These are phyloP conservation scores for Micromys minutus DNA, from an alignment of 2,113 vertebrate genomes.

Conservation along the genomic window DNA sequence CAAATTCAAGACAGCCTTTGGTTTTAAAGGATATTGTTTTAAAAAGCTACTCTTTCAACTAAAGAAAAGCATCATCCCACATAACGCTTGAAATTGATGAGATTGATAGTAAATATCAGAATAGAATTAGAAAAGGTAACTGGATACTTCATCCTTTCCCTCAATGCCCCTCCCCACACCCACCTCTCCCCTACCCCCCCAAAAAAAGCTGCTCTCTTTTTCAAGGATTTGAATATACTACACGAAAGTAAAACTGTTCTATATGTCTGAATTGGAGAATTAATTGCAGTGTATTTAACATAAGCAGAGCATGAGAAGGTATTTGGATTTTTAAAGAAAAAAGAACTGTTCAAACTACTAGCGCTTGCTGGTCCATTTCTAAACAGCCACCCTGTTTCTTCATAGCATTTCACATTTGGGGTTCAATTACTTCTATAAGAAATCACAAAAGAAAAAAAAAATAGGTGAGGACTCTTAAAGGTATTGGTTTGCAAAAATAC, in stretches of 20 bases:
- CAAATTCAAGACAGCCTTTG: slow-evolving; percentile 41
- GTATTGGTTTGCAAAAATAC: slow-evolving; percentile 25
- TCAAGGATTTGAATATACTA: slow-evolving; percentile 44
- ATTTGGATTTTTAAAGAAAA: slow-evolving; percentile 39
- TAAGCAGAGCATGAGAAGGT: slow-evolving; percentile 18
- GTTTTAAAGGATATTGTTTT: slow-evolving; percentile 27
- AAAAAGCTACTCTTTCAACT: neutral
- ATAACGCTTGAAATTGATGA: neutral
- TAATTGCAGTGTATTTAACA: slow-evolving; percentile 24
- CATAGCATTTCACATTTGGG: neutral
- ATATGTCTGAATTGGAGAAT: neutral
- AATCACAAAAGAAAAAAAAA: slow-evolving; percentile 20
- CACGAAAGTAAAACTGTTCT: neutral
- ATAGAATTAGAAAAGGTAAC: slow-evolving; percentile 25
- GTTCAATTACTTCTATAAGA: slow-evolving; percentile 21
- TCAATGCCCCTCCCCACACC: too few relatives aligned
- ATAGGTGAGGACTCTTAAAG: slow-evolving; percentile 8
- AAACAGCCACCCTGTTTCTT: neutral
- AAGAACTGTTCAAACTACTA: neutral
- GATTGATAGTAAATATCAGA: neutral
- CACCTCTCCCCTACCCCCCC: too few relatives aligned
- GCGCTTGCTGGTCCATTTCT: neutral
- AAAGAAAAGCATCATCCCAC: neutral
- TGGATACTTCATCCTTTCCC: neutral
- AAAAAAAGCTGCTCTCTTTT: neutral